Evolutionary conservation across 2,797 vertebrate genomes (phyloP).

Genomic region (Pantherophis vulpinus): DNA sequence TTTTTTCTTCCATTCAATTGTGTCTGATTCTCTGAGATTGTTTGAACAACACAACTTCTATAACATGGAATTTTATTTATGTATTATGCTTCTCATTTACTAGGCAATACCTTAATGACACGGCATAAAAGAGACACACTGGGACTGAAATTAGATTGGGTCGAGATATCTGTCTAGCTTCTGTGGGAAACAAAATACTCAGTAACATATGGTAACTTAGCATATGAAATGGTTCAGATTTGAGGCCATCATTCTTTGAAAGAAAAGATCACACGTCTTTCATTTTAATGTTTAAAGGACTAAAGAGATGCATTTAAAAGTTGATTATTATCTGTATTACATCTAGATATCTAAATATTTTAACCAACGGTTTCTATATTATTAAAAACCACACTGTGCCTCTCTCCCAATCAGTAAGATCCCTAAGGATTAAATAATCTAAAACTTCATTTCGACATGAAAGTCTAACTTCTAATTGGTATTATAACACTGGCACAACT

Average conservation of each 20-base stretch:
- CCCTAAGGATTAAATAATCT: neutral
- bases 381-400: neutral
- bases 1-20: neutral
- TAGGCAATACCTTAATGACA: slow-evolving; percentile 8
- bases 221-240: neutral
- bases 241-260: neutral
- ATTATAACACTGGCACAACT: neutral
- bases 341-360: neutral
- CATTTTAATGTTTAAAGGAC: neutral
- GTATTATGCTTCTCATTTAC: slow-evolving; percentile 9
- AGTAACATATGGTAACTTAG: neutral
- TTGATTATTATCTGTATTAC: neutral
- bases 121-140: neutral
- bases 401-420: neutral
- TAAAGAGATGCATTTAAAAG: neutral
- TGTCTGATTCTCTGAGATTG: neutral
- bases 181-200: neutral
- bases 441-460: neutral
- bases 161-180: neutral
- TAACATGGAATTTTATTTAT: slow-evolving; percentile 25
- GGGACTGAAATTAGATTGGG: slow-evolving; percentile 7
- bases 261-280: neutral
- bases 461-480: neutral
- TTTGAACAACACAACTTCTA: slow-evolving; percentile 24
- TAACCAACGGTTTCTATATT: neutral